Evolutionary conservation across 1,140 invertebrate genomes (phyloP), one percentile per base, ranked within the genome.

Genomic region (Bombus soroeensis): DNA sequence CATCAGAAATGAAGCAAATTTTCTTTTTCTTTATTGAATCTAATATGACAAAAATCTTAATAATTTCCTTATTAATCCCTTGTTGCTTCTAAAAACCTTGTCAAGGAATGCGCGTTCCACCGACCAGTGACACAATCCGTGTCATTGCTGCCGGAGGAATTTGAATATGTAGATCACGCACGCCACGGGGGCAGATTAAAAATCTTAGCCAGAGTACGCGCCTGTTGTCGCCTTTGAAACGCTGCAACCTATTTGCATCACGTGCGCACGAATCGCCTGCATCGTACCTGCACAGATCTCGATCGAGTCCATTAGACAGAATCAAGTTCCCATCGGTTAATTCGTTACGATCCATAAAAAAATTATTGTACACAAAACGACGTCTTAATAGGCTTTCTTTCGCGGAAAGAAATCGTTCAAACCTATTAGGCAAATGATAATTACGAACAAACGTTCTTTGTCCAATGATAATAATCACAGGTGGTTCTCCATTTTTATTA

Each of bases 121-220:
- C 18, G 10, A 47, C 22, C 41, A 32, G 39, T 64, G 80, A 43
- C 81, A 47, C 72, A 64, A 82, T 75, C 80, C 18, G 72, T 76
- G 75, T 84, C 83, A 72, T 71, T 71, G 53, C 83, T 62, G 66
- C 53, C 13, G 53, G 43, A 62, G 66, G 75, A 72, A 84, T 84
- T 84, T 72, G 76, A 84, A 84, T 84, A 84, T 79, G 83, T 84
- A 84, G 83, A 79, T 78, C 83, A 47, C 57, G 81, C 43, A 62
- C 41, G 34, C 15, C 41, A 66, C 32, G 6, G 32, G 15, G 37
- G 22, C 62, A 77, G 62, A 68, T 70, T 43, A 57, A 78, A 79
- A 79, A 71, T 59, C 66, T 3, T 34, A 9, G 41, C 57, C 25
- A 76, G 32, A 37, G 34, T 37, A n/a, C n/a, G 15, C 59, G 41